phyloP scores from a whole-genome alignment of 2,113 vertebrate species.

The Scopus umbretta region DNA sequence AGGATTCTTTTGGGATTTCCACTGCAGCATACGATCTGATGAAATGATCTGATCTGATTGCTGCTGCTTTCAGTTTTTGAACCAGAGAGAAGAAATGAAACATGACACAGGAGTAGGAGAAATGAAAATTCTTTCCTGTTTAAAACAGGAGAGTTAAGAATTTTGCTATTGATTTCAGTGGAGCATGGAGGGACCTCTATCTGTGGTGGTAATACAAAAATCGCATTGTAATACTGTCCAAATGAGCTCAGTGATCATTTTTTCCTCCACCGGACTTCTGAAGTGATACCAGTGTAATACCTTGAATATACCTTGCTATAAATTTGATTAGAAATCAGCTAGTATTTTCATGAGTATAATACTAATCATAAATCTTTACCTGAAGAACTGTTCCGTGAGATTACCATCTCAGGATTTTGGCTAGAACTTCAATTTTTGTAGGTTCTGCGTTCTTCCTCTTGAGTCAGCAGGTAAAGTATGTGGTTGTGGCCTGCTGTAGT shows the following conservation, averaged over 20 bases:
- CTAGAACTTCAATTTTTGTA: neutral
- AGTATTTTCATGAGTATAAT: neutral
- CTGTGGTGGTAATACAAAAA: neutral
- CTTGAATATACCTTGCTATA: neutral
- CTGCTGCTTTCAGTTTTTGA: neutral
- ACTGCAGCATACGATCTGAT: neutral
- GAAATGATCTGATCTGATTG: neutral
- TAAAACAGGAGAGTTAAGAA: neutral
- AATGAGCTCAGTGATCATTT: neutral
- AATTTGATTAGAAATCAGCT: neutral
- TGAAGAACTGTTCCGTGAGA: neutral
- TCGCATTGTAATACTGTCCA: neutral
- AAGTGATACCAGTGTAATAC: neutral
- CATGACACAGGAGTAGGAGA: neutral
- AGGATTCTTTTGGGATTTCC: conserved; percentile 22
- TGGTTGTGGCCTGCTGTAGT: neutral
- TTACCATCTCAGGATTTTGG: neutral
- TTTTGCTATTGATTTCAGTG: neutral
- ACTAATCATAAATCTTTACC: neutral
- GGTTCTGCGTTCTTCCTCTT: conserved; percentile 22
- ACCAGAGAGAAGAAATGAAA: conserved; percentile 27
- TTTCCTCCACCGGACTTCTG: neutral
- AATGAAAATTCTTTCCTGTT: neutral
- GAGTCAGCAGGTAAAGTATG: conserved; percentile 49
- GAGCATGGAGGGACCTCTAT: neutral